These are phyloP conservation scores for Euzophera pinguis DNA, from an alignment of 2,888 invertebrate genomes.

Conservation along the genomic window DNA sequence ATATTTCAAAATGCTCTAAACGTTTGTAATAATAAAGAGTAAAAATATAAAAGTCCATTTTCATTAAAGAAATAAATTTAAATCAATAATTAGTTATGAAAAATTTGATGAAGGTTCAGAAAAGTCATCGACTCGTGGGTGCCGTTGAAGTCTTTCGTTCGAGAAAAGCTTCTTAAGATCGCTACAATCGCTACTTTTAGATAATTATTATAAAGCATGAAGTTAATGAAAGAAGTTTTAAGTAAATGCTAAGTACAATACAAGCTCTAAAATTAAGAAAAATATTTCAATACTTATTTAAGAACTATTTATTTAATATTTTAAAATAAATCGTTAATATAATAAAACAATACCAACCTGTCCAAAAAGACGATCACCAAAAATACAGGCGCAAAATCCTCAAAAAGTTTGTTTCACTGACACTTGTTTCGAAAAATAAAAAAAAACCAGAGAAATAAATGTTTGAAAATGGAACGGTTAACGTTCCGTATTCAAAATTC, in stretches of 20 bases:
- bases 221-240: no score
- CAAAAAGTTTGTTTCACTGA: constrained; percentile 57
- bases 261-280: no score
- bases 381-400: constrained; percentile 71
- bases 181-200: not conserved
- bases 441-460: constrained; percentile 30
- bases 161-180: not conserved
- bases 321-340: constrained; percentile 13
- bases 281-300: no score
- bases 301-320: no score
- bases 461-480: constrained; percentile 49
- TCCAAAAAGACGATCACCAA: constrained; percentile 35
- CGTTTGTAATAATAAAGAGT: no score
- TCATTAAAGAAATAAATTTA: no score
- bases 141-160: constrained; percentile 11
- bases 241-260: no score
- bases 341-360: constrained; percentile 45
- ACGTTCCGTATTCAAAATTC: constrained; percentile 53
- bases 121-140: not conserved
- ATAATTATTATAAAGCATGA: no score
- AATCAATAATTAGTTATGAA: no score
- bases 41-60: no score
- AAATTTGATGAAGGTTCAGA: not conserved
- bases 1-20: no score
- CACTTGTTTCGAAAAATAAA: constrained; percentile 38